Conservation (phyloP, 2,113 vertebrate species). For the Tachycineta bicolor region DNA sequence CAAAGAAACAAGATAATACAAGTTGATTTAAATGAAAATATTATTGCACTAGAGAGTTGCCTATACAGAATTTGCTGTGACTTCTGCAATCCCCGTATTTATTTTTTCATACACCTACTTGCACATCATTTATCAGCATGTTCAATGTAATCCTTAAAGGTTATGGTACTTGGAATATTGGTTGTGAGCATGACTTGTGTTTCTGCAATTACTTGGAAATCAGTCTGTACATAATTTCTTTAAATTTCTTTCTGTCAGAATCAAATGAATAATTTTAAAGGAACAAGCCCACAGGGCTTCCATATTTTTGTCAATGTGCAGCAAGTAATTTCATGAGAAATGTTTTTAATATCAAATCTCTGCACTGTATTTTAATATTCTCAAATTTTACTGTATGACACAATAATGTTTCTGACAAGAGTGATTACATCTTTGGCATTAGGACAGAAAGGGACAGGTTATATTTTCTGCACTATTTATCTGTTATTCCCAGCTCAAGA, state of each 20-base stretch:
- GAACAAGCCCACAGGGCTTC: constrained; percentile 11
- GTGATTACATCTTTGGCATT: not conserved
- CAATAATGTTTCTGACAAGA: constrained; percentile 3
- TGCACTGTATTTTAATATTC: constrained; percentile 22
- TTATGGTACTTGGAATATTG: not conserved
- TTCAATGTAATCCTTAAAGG: not conserved
- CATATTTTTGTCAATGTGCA: not conserved
- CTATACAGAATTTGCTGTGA: not conserved
- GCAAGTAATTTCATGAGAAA: constrained; percentile 32
- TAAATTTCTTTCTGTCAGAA: not conserved
- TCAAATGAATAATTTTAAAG: not conserved
- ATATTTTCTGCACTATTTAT: not conserved
- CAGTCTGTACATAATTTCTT: not conserved
- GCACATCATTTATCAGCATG: not conserved
- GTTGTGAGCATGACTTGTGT: not conserved
- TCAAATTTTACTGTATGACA: not conserved
- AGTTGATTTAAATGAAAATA: constrained; percentile 7
- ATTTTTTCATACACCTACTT: not conserved
- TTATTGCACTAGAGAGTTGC: not conserved
- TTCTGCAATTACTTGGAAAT: constrained; percentile 17
- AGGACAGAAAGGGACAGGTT: not conserved
- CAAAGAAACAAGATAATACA: not conserved
- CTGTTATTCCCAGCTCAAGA: not conserved
- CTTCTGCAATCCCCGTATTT: not conserved
- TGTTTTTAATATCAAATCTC: constrained; percentile 29